Evolutionary conservation across 2,888 invertebrate genomes (phyloP).

Genomic region (Halictus ligatus): DNA sequence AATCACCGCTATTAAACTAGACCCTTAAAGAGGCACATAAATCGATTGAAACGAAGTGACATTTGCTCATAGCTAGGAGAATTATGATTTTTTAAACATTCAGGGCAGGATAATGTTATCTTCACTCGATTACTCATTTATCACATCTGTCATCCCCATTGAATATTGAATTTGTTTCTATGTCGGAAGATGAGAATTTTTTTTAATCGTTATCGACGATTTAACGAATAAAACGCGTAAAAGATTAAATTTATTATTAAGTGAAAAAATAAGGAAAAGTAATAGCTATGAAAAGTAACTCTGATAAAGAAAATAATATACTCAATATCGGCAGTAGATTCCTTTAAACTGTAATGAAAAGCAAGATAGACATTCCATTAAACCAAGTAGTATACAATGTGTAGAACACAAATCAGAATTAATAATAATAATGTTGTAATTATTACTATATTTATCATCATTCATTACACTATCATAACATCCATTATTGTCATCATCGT

Average conservation of each 20-base stretch:
- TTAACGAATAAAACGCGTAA: constrained; percentile 23
- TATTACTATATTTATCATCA: constrained; percentile 66
- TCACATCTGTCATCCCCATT: constrained; percentile 46
- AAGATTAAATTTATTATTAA: constrained; percentile 47
- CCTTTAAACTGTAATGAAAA: constrained; percentile 49
- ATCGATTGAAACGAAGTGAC: constrained; percentile 67
- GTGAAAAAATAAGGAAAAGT: constrained; percentile 34
- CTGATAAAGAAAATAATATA: constrained; percentile 60
- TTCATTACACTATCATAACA: constrained; percentile 56
- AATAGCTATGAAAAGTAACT: constrained; percentile 56
- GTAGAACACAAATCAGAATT: constrained; percentile 62
- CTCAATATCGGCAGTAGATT: constrained; percentile 58
- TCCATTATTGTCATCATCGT: constrained; percentile 68
- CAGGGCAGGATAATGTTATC: constrained; percentile 38
- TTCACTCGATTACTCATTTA: constrained; percentile 41
- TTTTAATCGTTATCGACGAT: constrained; percentile 22
- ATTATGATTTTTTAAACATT: constrained; percentile 53
- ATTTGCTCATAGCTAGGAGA: constrained; percentile 74
- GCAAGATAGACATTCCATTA: constrained; percentile 68
- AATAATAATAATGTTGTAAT: constrained; percentile 61
- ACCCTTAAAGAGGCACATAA: constrained; percentile 68
- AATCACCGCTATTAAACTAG: constrained; percentile 75
- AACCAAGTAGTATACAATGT: constrained; percentile 56
- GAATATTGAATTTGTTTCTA: constrained; percentile 30
- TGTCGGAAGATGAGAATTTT: constrained; percentile 22